Evolutionary conservation across 2,113 vertebrate genomes (phyloP).

Genomic region (Nannobrachium achirus): DNA sequence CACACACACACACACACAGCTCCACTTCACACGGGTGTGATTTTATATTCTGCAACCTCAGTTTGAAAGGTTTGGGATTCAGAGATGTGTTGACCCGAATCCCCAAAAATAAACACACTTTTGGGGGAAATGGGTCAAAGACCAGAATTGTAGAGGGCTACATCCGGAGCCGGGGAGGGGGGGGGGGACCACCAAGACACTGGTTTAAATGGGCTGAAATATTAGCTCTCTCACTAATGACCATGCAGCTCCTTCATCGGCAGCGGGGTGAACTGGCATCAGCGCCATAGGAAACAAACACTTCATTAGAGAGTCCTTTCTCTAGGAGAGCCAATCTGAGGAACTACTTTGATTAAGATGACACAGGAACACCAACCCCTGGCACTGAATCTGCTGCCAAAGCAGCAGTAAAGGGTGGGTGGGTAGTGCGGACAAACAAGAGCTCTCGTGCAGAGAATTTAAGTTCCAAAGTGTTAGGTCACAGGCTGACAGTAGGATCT

Average conservation of each 20-base stretch:
- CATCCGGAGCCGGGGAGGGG: conserved; percentile 66
- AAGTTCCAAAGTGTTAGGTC: neutral
- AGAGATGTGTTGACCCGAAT: conserved; percentile 61
- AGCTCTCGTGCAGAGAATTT: neutral
- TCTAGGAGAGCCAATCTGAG: conserved; percentile 35
- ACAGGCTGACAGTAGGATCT: neutral
- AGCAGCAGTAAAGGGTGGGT: conserved; percentile 24
- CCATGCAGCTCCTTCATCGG: conserved; percentile 83
- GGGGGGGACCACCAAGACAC: conserved; percentile 86
- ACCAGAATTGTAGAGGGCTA: conserved; percentile 54
- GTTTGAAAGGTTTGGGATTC: conserved; percentile 48
- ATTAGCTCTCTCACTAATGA: conserved; percentile 87
- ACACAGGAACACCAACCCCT: conserved; percentile 40
- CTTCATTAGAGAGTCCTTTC: conserved; percentile 28
- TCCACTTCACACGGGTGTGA: too few relatives aligned
- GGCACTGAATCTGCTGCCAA: conserved; percentile 41
- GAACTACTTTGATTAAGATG: conserved; percentile 55
- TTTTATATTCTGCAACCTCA: conserved; percentile 25
- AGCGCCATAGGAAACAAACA: conserved; percentile 55
- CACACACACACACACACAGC: too few relatives aligned
- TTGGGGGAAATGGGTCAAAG: conserved; percentile 49
- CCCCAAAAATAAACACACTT: conserved; percentile 64
- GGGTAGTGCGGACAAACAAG: conserved; percentile 22
- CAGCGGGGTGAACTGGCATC: conserved; percentile 43
- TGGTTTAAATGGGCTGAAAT: conserved; percentile 87